A percentile compares a stretch with the other conserved stretches of the same genome.
Evolutionary conservation across 2,888 invertebrate genomes (phyloP).

Genomic region (Nomada goodeniana): DNA sequence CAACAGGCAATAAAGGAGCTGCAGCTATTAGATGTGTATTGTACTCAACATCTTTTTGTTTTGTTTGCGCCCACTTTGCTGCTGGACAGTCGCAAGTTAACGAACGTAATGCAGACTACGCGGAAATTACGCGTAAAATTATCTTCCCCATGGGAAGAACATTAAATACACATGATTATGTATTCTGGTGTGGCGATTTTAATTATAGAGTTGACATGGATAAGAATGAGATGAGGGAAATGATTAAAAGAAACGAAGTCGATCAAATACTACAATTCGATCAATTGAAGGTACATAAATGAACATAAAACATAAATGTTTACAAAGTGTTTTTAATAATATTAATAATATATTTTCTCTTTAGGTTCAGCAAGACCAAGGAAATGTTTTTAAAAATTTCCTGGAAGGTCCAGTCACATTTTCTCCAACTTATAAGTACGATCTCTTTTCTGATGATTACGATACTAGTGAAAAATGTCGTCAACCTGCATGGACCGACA

Average conservation of each 20-base stretch:
- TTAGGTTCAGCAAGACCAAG: constrained; percentile 90
- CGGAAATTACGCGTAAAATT: constrained; percentile 96
- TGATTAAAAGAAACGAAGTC: constrained; percentile 91
- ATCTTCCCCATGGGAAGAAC: constrained; percentile 96
- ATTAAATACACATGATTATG: constrained; percentile 97
- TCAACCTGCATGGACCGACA: constrained; percentile 99
- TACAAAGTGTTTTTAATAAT: neutral
- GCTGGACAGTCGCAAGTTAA: constrained; percentile 98
- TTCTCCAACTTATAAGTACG: constrained; percentile 99
- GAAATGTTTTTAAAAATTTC: constrained; percentile 96
- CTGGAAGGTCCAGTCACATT: constrained; percentile 96
- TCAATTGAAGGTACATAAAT: constrained; percentile 85
- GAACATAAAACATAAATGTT: neutral
- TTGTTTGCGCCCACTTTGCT: constrained; percentile 99
- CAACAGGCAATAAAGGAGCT: constrained; percentile 98
- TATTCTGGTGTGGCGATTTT: constrained; percentile 99
- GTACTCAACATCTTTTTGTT: constrained; percentile 97
- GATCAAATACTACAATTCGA: constrained; percentile 92
- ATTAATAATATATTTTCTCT: neutral
- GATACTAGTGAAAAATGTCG: constrained; percentile 99
- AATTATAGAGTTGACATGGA: constrained; percentile 99
- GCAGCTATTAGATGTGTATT: constrained; percentile 96
- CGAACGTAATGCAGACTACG: constrained; percentile 98
- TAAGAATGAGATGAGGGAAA: constrained; percentile 95
- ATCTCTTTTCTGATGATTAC: constrained; percentile 98